Conservation (phyloP, 1,140 invertebrate species). For the Laupala kohalensis region DNA sequence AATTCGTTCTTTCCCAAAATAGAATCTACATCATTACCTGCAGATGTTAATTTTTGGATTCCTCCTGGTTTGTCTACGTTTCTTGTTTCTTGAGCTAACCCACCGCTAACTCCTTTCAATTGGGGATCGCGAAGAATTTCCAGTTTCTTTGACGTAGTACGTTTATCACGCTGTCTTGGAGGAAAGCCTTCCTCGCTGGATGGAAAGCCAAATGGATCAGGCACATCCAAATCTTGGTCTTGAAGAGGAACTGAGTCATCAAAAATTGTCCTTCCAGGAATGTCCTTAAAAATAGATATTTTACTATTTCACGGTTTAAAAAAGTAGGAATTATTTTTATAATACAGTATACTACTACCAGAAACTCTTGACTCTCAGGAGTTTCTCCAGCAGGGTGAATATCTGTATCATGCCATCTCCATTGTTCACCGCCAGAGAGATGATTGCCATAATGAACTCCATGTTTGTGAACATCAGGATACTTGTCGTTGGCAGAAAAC, state of each 20-base stretch:
- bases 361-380: too few relatives aligned
- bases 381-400: not conserved
- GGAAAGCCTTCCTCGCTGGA: not conserved
- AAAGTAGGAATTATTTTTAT: not conserved
- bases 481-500: not conserved
- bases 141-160: not conserved
- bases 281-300: not conserved
- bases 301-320: not conserved
- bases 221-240: not conserved
- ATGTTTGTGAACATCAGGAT: conserved; percentile 3
- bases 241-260: not conserved
- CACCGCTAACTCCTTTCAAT: not conserved
- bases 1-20: too few relatives aligned
- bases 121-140: not conserved
- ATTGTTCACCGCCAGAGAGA: not conserved
- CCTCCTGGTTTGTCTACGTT: not conserved
- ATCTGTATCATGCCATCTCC: not conserved
- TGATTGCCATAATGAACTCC: not conserved
- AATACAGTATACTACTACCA: too few relatives aligned
- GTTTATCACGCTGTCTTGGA: not conserved
- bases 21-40: too few relatives aligned
- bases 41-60: not conserved
- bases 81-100: not conserved
- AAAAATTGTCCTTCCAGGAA: not conserved
- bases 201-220: not conserved